These are phyloP conservation scores for Lasioglossum vierecki DNA, from an alignment of 2,888 invertebrate species.

Conservation along the genomic window DNA sequence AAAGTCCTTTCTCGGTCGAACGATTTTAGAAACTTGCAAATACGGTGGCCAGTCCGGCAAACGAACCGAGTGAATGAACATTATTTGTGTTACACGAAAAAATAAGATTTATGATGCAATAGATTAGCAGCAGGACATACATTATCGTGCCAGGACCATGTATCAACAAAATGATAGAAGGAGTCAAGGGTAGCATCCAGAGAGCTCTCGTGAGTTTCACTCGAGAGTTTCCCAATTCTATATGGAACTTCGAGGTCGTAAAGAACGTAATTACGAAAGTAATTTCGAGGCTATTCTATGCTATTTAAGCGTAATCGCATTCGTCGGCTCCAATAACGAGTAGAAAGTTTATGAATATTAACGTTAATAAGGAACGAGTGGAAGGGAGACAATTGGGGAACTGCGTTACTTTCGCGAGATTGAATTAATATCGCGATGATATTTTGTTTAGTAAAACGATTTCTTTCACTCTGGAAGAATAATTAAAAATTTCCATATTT, in stretches of 20 bases:
- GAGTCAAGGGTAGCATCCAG: not conserved
- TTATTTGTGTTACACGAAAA: not conserved
- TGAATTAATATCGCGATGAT: slow-evolving; percentile 30
- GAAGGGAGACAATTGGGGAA: slow-evolving; percentile 6
- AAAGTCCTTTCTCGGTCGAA: no score
- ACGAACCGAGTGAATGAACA: no score
- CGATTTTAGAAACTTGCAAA: not conserved
- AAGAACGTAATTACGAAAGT: slow-evolving; percentile 27
- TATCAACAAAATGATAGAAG: not conserved
- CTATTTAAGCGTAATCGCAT: slow-evolving; percentile 29
- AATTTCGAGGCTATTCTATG: slow-evolving; percentile 21
- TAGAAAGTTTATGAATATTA: slow-evolving; percentile 54
- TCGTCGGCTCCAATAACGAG: slow-evolving; percentile 42
- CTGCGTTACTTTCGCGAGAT: slow-evolving; percentile 46
- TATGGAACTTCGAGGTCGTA: not conserved
- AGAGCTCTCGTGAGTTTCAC: not conserved
- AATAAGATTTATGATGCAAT: not conserved
- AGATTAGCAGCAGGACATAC: no score
- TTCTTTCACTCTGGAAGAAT: no score
- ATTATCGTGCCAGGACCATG: not conserved
- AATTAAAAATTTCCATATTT: no score
- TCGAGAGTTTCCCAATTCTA: not conserved
- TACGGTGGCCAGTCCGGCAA: no score
- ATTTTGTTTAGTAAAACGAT: not conserved
- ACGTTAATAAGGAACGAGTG: slow-evolving; percentile 37